Evolutionary conservation across 2,888 invertebrate species (phyloP).

Genomic region (Phyto melanocephala): DNA sequence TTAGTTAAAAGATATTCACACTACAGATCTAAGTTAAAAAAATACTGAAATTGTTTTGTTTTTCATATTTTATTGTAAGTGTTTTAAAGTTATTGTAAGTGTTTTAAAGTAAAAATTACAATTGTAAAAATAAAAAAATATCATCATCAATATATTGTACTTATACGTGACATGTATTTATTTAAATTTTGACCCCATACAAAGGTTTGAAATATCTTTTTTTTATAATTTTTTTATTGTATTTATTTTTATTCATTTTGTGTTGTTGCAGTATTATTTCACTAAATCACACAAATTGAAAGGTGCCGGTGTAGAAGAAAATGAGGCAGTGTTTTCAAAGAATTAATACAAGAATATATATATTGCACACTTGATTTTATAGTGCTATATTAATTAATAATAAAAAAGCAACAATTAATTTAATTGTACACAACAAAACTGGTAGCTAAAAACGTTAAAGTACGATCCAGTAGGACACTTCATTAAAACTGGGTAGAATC

Average conservation of each 20-base stretch:
- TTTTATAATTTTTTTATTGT: neutral
- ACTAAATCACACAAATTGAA: conserved; percentile 51
- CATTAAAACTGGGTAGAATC: no score
- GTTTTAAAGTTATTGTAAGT: no score
- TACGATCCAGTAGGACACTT: no score
- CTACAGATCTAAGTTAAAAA: no score
- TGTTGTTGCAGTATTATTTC: conserved; percentile 14
- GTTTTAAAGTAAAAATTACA: neutral
- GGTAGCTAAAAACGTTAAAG: no score
- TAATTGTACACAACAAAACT: no score
- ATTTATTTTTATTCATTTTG: conserved; percentile 30
- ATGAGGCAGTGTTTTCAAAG: neutral
- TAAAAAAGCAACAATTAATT: no score
- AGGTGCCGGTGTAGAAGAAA: conserved; percentile 40
- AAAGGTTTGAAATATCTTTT: conserved; percentile 54
- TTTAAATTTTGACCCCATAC: conserved; percentile 64
- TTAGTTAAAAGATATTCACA: no score
- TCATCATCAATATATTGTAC: conserved; percentile 23
- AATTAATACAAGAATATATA: neutral
- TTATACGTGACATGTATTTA: conserved; percentile 7
- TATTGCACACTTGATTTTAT: no score
- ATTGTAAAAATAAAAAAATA: conserved; percentile 21
- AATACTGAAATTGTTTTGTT: no score
- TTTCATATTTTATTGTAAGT: no score
- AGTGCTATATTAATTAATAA: no score